Evolutionary conservation across 2,888 invertebrate genomes (phyloP).

Genomic region (Acanthosepion esculentum): DNA sequence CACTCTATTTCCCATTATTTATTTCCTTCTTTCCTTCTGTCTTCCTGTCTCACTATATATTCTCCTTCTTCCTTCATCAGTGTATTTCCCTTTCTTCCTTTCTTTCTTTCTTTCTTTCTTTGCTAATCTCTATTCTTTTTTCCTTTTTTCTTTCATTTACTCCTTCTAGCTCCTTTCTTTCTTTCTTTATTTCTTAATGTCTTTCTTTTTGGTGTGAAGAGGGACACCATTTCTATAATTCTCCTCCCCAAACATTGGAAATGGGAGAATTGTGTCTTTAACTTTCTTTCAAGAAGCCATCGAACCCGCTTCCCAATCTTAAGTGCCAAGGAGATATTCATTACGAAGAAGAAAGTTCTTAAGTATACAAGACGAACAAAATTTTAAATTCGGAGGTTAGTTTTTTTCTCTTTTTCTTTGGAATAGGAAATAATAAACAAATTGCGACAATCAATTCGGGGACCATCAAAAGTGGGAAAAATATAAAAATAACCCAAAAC

Average conservation of each 20-base stretch:
- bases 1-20: too few relatives aligned
- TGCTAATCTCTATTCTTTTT: background rate
- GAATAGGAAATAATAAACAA: too few relatives aligned
- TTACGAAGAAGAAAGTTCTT: background rate
- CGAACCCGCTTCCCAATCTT: background rate
- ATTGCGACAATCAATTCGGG: too few relatives aligned
- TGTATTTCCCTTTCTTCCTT: too few relatives aligned
- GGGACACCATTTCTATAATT: background rate
- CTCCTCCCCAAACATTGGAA: background rate
- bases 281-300: background rate
- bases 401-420: background rate
- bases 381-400: background rate
- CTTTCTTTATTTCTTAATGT: background rate
- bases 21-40: too few relatives aligned
- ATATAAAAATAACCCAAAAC: too few relatives aligned
- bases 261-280: background rate
- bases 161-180: background rate
- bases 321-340: background rate
- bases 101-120: too few relatives aligned
- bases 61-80: too few relatives aligned
- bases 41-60: too few relatives aligned
- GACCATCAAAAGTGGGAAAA: too few relatives aligned
- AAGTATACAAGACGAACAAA: background rate
- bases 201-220: too few relatives aligned
- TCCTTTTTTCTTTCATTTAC: background rate